A percentile compares a stretch with the other conserved stretches of the same genome.
Conservation (phyloP, 2,888 invertebrate species). For the Panopea generosa region DNA sequence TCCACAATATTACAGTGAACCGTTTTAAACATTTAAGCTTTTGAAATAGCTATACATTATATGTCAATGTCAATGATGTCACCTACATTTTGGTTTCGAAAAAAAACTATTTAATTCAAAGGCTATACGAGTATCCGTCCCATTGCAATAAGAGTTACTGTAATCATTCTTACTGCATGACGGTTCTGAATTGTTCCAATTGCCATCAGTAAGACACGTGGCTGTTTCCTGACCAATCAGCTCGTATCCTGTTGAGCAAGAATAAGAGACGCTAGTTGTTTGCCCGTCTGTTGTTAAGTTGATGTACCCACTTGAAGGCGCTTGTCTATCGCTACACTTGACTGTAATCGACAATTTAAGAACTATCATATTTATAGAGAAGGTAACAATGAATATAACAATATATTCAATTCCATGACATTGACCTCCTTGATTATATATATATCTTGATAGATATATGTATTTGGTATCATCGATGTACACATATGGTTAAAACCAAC, state of each 20-base stretch:
- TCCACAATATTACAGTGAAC: too few species aligned
- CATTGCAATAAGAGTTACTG: too few species aligned
- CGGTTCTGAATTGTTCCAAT: slow-evolving; percentile 20
- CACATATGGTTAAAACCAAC: too few species aligned
- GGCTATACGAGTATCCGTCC: too few species aligned
- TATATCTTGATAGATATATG: background rate
- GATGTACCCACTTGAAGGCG: slow-evolving; percentile 35
- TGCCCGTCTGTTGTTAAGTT: slow-evolving; percentile 35
- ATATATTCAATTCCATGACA: background rate
- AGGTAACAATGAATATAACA: background rate
- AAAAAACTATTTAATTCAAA: too few species aligned
- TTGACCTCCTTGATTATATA: background rate
- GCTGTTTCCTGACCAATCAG: slow-evolving; percentile 2
- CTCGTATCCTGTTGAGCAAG: slow-evolving; percentile 12
- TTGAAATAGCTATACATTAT: too few species aligned
- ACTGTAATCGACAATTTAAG: slow-evolving; percentile 10
- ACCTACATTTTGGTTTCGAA: too few species aligned
- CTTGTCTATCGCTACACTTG: slow-evolving; percentile 17
- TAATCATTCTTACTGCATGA: slow-evolving; percentile 14
- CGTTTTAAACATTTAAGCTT: too few species aligned
- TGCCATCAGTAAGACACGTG: slow-evolving; percentile 14
- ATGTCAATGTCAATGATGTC: too few species aligned
- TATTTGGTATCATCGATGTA: too few species aligned
- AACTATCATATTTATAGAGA: background rate
- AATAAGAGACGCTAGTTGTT: slow-evolving; percentile 13